Base-by-base conservation (phyloP, 2,797 vertebrate species). In the Chelonia mydas region DNA sequence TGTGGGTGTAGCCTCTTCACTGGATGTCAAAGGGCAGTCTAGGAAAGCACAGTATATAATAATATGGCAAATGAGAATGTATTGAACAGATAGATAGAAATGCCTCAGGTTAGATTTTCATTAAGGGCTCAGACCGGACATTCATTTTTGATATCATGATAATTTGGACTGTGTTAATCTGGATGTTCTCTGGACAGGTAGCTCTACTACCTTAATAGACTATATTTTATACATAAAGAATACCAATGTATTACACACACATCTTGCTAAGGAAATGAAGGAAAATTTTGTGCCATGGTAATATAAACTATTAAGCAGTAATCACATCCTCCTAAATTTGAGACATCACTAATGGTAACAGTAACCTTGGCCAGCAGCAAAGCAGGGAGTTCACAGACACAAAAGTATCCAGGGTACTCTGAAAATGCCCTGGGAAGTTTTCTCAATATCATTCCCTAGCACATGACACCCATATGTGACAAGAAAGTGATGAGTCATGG, bases 41-140 rank as follows among this genome's bases (percentile, higher is more conserved):
- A 90, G 79, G 74, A 95, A 93, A 81, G 90, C 87, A 7, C 0
- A 47, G 25, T 49, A 77, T 15, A 47, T 45, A 47, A 77, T 90
- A 82, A 77, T 90, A 80, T 21, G 41, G 72, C 81, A 91, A 5
- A 54, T 78, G 82, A 94, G 81, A 86, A 95, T 31, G 61, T 84
- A 89, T 87, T 87, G 45, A 87, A 84, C 84, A 54, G 10, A 81
- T 61, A 87, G 74, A 61, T 0, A 76, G 45, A 37, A 97, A 50
- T 95, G 97, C 96, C 96, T 94, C 86, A 92, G 96, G 96, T 90
- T 96, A 97, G 93, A 96, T 95, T 96, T 96, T 94, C 96, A 92
- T 96, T 94, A 95, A 93, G 87, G 88, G 87, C 65, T 92, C 88
- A 93, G 83, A 77, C 68, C 89, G 83, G 84, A 88, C 81, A 49